Evolutionary conservation across 2,113 vertebrate species (phyloP).

Genomic region (Ictalurus punctatus): DNA sequence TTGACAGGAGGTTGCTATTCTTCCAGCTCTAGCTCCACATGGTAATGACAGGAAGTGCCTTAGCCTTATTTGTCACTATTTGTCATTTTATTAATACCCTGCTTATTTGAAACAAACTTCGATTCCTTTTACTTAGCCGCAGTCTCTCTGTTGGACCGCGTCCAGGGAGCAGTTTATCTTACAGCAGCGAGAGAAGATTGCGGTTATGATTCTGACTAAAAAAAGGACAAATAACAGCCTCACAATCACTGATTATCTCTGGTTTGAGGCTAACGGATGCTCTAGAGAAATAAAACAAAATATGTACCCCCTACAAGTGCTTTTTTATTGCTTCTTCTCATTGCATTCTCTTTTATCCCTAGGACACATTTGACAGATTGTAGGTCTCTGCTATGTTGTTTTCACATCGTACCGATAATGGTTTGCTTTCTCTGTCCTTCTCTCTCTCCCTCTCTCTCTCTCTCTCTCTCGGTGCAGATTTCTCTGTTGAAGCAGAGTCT

Average conservation of each 20-base stretch:
- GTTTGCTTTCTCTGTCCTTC: not conserved
- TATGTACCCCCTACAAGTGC: not conserved
- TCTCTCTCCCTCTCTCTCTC: constrained; percentile 45
- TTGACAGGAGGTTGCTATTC: not conserved
- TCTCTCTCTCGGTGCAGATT: constrained; percentile 77
- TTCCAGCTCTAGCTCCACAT: not conserved
- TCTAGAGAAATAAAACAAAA: not conserved
- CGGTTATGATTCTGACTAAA: not conserved
- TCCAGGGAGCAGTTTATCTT: not conserved
- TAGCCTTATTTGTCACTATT: not conserved
- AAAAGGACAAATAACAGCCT: not conserved
- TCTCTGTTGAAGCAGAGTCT: constrained; percentile 95
- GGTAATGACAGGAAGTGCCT: not conserved
- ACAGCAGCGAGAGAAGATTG: not conserved
- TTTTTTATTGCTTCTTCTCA: constrained; percentile 20
- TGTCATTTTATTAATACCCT: not conserved
- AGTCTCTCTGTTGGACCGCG: not conserved
- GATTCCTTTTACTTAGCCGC: not conserved
- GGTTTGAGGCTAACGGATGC: constrained; percentile 10
- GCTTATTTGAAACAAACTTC: not conserved
- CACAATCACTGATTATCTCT: not conserved
- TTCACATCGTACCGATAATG: not conserved
- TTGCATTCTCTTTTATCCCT: constrained; percentile 7
- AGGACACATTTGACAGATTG: not conserved
- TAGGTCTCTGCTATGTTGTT: not conserved